A percentile compares a stretch with the other conserved stretches of the same genome.
These are phyloP conservation scores for Danaus chrysippus DNA, from an alignment of 2,888 invertebrate species.

Conservation along the genomic window DNA sequence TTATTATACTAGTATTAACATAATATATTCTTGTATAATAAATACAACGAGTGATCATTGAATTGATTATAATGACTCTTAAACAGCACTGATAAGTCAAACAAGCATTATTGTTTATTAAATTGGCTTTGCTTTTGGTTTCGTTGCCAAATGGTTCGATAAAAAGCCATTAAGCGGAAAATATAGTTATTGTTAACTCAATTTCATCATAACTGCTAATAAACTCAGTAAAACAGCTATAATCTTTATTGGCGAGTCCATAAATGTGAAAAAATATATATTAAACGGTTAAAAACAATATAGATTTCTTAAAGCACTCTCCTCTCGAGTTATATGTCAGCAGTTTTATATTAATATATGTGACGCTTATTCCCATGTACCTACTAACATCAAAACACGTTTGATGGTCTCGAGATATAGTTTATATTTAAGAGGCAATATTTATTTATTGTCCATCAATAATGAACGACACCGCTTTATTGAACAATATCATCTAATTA, in stretches of 20 bases:
- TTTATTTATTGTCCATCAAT: constrained; percentile 15
- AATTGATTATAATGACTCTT: neutral
- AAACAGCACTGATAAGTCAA: neutral
- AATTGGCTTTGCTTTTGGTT: neutral
- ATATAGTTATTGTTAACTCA: constrained; percentile 1
- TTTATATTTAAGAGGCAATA: constrained; percentile 10
- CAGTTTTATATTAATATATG: no score
- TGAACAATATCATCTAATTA: neutral
- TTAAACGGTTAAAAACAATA: no score
- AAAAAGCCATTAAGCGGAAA: constrained; percentile 2
- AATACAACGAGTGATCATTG: neutral
- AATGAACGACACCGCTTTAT: constrained; percentile 8
- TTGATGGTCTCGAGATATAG: neutral
- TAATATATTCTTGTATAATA: neutral
- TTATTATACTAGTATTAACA: neutral
- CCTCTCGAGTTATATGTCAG: no score
- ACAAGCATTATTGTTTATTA: neutral
- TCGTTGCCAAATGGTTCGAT: constrained; percentile 7
- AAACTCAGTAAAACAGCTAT: neutral
- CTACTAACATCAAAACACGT: neutral
- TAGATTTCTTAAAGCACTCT: no score
- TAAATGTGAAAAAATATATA: no score
- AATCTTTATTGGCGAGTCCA: neutral
- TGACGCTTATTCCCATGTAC: neutral
- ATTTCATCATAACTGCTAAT: constrained; percentile 1